phyloP scores from a whole-genome alignment of 2,113 vertebrate species.

The Andinoacara biseriatus region DNA sequence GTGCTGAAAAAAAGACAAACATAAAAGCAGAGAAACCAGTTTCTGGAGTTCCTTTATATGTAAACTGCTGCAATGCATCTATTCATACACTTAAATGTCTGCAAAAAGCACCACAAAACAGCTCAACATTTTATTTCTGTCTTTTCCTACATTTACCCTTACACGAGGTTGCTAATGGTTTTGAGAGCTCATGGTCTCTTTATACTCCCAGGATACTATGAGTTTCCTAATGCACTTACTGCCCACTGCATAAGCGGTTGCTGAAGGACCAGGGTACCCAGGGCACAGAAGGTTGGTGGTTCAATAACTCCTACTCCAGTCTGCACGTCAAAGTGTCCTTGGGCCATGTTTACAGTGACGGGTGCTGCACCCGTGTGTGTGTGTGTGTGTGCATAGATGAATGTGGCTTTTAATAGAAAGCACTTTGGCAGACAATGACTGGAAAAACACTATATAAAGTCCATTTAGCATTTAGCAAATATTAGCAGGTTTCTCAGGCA shows the following conservation, averaged over 20 bases:
- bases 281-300: background rate
- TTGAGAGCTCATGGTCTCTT: background rate
- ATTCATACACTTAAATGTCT: background rate
- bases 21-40: constrained; percentile 8
- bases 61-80: background rate
- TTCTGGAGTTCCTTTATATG: background rate
- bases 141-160: background rate
- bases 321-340: background rate
- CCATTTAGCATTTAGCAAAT: background rate
- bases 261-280: background rate
- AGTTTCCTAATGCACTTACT: background rate
- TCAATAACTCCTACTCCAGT: background rate
- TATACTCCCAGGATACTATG: background rate
- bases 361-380: background rate
- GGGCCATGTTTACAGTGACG: constrained; percentile 1
- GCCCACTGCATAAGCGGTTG: background rate
- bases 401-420: background rate
- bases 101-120: background rate
- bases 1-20: background rate
- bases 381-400: background rate
- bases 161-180: background rate
- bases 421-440: background rate
- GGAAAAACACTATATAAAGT: background rate
- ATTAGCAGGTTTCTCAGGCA: background rate
- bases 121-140: background rate